Evolutionary conservation across 2,113 vertebrate species (phyloP).

Genomic region (Illadopsis cleaveri): DNA sequence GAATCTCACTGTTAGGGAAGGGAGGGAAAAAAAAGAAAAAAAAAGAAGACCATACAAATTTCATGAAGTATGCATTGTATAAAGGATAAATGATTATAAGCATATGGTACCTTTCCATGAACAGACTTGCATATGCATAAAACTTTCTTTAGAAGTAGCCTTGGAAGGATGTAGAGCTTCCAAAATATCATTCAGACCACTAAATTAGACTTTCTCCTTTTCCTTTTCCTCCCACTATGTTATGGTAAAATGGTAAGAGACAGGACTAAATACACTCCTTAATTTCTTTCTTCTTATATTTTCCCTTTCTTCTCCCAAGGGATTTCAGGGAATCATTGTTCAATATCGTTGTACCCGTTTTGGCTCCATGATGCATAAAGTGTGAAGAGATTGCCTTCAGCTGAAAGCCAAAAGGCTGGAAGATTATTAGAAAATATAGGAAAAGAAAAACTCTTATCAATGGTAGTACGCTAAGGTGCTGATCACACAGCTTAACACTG

Average conservation of each 20-base stretch:
- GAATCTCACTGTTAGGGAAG: neutral
- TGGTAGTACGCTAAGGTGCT: rapidly evolving
- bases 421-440: neutral
- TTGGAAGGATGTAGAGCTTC: neutral
- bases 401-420: neutral
- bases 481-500: neutral
- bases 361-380: neutral
- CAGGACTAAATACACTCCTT: neutral
- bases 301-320: neutral
- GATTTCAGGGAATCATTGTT: neutral
- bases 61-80: constrained; percentile 8
- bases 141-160: constrained; percentile 34
- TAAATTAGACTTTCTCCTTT: neutral
- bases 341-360: neutral
- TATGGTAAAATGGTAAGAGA: neutral
- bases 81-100: constrained; percentile 22
- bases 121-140: constrained; percentile 24
- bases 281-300: neutral
- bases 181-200: neutral
- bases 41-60: neutral
- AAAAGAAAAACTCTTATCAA: neutral
- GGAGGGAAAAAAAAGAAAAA: neutral
- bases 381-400: neutral
- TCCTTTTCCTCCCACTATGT: neutral
- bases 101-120: constrained; percentile 49